Percentiles rank a stretch among this genome's conserved stretches.
Evolutionary conservation across 2,888 invertebrate species (phyloP).

Genomic region (Trichopoda pennipes): DNA sequence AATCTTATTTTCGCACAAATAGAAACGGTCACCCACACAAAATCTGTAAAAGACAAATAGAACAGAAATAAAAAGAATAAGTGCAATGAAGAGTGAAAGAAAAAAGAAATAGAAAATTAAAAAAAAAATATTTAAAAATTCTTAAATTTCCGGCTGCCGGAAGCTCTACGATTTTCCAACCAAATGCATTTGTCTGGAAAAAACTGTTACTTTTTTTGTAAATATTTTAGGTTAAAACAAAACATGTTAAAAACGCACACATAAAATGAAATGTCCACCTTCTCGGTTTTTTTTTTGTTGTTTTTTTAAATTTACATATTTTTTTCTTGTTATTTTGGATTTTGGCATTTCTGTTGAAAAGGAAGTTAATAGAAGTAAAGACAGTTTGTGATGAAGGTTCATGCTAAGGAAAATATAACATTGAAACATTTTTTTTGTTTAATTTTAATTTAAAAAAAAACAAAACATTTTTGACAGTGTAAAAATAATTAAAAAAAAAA

Average conservation of each 20-base stretch:
- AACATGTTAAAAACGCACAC: slow-evolving; percentile 34
- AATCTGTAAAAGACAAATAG: slow-evolving; percentile 85
- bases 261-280: slow-evolving; percentile 42
- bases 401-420: slow-evolving; percentile 39
- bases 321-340: slow-evolving; percentile 25
- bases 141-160: slow-evolving; percentile 68
- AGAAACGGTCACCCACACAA: slow-evolving; percentile 98
- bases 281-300: not conserved
- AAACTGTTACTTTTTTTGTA: slow-evolving; percentile 25
- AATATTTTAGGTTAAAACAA: slow-evolving; percentile 51
- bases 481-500: not conserved
- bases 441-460: slow-evolving; percentile 6
- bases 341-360: slow-evolving; percentile 26
- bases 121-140: slow-evolving; percentile 50
- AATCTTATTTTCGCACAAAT: slow-evolving; percentile 98
- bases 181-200: slow-evolving; percentile 58
- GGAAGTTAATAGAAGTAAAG: slow-evolving; percentile 46
- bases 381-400: slow-evolving; percentile 62
- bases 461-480: slow-evolving; percentile 17
- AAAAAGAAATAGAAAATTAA: slow-evolving; percentile 10
- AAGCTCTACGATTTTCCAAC: slow-evolving; percentile 61
- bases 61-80: slow-evolving; percentile 2
- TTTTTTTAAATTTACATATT: slow-evolving; percentile 41
- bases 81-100: too few relatives aligned
- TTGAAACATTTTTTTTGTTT: slow-evolving; percentile 1